These are phyloP conservation scores for Drosophila pseudoobscura DNA, from an alignment of 1,140 invertebrate genomes.

Conservation along the genomic window DNA sequence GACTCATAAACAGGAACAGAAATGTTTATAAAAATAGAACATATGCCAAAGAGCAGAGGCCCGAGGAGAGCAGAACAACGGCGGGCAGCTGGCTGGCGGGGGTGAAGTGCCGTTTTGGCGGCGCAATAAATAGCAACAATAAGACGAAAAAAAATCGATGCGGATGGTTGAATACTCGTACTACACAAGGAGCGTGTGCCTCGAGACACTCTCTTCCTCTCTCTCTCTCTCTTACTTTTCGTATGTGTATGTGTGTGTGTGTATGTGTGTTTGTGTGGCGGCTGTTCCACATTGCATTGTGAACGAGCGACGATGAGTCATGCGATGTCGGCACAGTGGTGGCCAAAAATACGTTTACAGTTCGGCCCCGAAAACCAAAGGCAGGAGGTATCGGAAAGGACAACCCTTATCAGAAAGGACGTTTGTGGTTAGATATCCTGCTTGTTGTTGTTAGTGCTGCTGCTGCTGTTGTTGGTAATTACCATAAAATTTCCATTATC, in stretches of 20 bases:
- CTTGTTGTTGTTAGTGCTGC: constrained; percentile 22
- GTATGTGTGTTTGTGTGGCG: constrained; percentile 34
- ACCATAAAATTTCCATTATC: constrained; percentile 67
- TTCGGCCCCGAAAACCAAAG: constrained; percentile 22
- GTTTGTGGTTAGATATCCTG: constrained; percentile 55
- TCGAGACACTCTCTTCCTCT: constrained; percentile 6
- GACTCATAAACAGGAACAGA: constrained; percentile 75
- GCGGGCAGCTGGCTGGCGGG: constrained; percentile 31
- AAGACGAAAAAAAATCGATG: constrained; percentile 78
- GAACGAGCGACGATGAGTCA: constrained; percentile 71
- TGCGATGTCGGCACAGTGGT: constrained; percentile 53
- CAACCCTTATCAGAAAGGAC: constrained; percentile 79
- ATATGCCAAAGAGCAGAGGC: constrained; percentile 61
- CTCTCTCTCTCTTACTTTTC: constrained; percentile 15
- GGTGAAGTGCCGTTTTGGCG: constrained; percentile 54
- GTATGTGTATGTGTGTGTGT: constrained; percentile 40
- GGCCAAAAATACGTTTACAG: constrained; percentile 51
- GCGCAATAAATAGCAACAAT: constrained; percentile 77
- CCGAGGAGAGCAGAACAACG: constrained; percentile 14
- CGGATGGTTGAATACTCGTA: constrained; percentile 57
- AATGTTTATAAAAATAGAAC: constrained; percentile 75
- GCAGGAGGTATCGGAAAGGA: background rate
- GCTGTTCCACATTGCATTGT: constrained; percentile 74
- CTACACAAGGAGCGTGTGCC: constrained; percentile 57
- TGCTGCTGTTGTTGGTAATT: constrained; percentile 32